Evolutionary conservation across 2,113 vertebrate genomes (phyloP).

Genomic region (Paracanthobrama guichenoti): DNA sequence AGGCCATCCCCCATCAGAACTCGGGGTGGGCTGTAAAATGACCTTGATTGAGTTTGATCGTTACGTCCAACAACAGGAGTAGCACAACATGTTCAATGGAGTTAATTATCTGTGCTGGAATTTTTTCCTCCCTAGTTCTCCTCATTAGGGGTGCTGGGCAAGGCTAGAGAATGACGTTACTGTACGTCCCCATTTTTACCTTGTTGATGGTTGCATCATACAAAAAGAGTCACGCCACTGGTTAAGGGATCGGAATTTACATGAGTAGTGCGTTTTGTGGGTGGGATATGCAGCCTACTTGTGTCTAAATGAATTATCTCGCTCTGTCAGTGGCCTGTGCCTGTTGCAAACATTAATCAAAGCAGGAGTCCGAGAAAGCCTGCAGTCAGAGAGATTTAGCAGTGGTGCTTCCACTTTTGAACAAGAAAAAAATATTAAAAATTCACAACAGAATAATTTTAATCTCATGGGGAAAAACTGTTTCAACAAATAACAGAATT

Average conservation of each 20-base stretch:
- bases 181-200: background rate
- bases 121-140: slow-evolving; percentile 55
- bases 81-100: slow-evolving; percentile 66
- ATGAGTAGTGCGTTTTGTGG: background rate
- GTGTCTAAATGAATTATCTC: slow-evolving; percentile 38
- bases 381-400: background rate
- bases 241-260: slow-evolving; percentile 6
- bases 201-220: background rate
- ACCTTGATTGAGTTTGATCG: slow-evolving; percentile 72
- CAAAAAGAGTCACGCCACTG: background rate
- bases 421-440: background rate
- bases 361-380: background rate
- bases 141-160: slow-evolving; percentile 58
- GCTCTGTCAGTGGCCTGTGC: background rate
- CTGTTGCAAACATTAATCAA: slow-evolving; percentile 13
- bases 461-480: too few species aligned
- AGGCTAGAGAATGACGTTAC: slow-evolving; percentile 1
- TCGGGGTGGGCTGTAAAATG: slow-evolving; percentile 50
- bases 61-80: slow-evolving; percentile 57
- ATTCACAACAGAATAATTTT: too few species aligned
- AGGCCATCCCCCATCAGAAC: slow-evolving; percentile 52
- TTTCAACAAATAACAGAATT: background rate
- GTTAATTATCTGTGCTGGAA: slow-evolving; percentile 70
- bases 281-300: background rate
- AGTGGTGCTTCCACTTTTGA: background rate